These are phyloP conservation scores for Mormyrops attenuatus DNA, from an alignment of 2,797 vertebrate genomes.

Conservation along the genomic window DNA sequence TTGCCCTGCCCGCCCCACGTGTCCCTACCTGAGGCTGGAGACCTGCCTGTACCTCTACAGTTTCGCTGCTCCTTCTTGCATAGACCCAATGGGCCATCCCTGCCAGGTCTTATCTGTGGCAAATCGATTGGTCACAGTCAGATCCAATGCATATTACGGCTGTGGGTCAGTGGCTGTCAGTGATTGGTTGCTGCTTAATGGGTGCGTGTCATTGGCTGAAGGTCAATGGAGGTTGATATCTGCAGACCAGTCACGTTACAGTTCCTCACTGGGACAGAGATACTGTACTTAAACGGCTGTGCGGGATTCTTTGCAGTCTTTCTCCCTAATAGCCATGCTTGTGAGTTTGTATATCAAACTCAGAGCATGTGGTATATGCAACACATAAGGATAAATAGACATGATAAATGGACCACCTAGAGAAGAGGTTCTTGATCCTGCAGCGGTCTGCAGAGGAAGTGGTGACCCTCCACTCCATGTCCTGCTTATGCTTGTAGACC, in stretches of 20 bases:
- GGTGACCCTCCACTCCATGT: neutral
- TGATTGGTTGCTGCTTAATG: neutral
- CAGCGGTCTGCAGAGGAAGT: constrained; percentile 62
- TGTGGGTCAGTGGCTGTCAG: neutral
- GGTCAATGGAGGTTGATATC: neutral
- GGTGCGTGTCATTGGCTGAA: neutral
- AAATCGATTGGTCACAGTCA: neutral
- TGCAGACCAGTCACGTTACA: neutral
- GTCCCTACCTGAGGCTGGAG: too few relatives aligned
- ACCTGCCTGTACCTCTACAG: too few relatives aligned
- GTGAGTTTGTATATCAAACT: constrained; percentile 14
- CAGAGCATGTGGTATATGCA: too few relatives aligned
- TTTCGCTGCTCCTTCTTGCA: too few relatives aligned
- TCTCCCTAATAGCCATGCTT: constrained; percentile 47
- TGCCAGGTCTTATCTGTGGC: neutral
- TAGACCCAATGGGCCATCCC: too few relatives aligned
- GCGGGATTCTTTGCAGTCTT: constrained; percentile 44
- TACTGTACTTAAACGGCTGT: neutral
- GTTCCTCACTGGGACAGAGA: neutral
- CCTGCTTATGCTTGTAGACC: neutral
- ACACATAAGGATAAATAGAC: too few relatives aligned
- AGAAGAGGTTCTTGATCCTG: constrained; percentile 55
- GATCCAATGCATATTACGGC: neutral
- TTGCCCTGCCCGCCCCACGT: too few relatives aligned
- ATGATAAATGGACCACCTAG: constrained; percentile 47